Conservation (phyloP, 2,888 invertebrate genomes). For the Hirtodrosophila confusa region DNA sequence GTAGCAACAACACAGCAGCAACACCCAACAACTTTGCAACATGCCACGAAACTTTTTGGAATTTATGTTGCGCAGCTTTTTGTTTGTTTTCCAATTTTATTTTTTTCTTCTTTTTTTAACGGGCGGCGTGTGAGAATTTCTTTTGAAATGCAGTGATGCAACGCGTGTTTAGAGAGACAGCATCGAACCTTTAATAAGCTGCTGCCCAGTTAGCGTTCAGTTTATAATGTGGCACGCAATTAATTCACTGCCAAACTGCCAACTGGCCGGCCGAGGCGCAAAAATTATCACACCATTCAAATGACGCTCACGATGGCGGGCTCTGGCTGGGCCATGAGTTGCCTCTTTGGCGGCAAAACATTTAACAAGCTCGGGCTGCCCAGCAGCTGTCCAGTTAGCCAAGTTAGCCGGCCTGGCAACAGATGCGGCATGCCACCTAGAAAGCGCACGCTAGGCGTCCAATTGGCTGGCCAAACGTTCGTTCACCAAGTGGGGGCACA, state of each 20-base stretch:
- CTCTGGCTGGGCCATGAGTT: conserved; percentile 7
- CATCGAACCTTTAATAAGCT: conserved; percentile 62
- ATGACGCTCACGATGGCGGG: conserved; percentile 73
- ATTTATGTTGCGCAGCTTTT: conserved; percentile 57
- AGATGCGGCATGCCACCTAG: conserved; percentile 72
- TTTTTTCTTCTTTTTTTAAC: conserved; percentile 24
- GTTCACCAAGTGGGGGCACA: conserved; percentile 13
- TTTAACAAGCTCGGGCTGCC: conserved; percentile 67
- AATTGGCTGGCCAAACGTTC: conserved; percentile 56
- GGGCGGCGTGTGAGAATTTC: conserved; percentile 80
- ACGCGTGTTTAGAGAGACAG: conserved; percentile 58
- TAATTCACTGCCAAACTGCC: conserved; percentile 73
- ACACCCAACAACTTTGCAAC: conserved; percentile 71
- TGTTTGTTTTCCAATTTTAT: conserved; percentile 30
- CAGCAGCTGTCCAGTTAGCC: conserved; percentile 29
- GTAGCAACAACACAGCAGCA: conserved; percentile 45
- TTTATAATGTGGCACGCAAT: conserved; percentile 78
- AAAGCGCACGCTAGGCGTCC: conserved; percentile 76
- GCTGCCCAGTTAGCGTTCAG: conserved; percentile 27
- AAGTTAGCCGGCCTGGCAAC: conserved; percentile 5
- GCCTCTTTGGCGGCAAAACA: conserved; percentile 73
- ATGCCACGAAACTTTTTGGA: conserved; percentile 74
- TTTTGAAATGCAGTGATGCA: conserved; percentile 69
- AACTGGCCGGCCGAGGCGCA: conserved; percentile 48
- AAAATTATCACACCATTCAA: conserved; percentile 83